Evolutionary conservation across 1,140 invertebrate genomes (phyloP).

Genomic region (Camponotus pennsylvanicus): DNA sequence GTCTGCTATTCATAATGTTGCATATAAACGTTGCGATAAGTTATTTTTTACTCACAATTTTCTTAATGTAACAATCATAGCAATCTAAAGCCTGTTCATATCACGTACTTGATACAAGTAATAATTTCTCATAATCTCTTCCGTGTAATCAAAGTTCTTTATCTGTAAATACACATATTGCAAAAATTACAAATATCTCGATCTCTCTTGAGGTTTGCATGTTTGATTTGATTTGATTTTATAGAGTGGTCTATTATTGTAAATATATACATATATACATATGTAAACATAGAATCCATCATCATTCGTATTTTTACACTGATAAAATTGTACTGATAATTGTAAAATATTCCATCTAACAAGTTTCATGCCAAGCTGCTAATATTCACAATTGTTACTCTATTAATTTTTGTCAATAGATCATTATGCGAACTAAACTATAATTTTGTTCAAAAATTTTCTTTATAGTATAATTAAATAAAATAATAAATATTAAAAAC

Average conservation of each 20-base stretch:
- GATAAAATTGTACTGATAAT: not conserved
- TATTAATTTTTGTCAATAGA: slow-evolving; percentile 6
- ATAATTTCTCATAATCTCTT: not conserved
- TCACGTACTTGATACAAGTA: slow-evolving; percentile 11
- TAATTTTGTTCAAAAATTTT: not conserved
- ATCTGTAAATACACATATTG: not conserved
- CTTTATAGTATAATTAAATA: not conserved
- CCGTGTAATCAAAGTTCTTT: not conserved
- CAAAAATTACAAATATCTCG: not conserved
- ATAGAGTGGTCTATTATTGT: not conserved
- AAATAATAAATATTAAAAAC: not conserved
- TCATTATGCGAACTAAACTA: not conserved
- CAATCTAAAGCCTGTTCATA: not conserved
- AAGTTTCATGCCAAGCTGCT: not conserved
- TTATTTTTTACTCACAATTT: not conserved
- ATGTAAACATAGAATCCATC: no score
- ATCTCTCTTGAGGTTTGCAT: not conserved
- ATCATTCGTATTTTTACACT: not conserved
- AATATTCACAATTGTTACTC: slow-evolving; percentile 4
- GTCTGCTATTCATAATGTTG: slow-evolving; percentile 8
- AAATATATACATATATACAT: not conserved
- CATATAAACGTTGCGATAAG: slow-evolving; percentile 12
- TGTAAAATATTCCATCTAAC: not conserved
- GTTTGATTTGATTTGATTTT: not conserved
- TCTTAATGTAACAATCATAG: not conserved